Evolutionary conservation across 2,888 invertebrate genomes (phyloP), one percentile per base, ranked within the genome.

Genomic region (Polietes domitor): DNA sequence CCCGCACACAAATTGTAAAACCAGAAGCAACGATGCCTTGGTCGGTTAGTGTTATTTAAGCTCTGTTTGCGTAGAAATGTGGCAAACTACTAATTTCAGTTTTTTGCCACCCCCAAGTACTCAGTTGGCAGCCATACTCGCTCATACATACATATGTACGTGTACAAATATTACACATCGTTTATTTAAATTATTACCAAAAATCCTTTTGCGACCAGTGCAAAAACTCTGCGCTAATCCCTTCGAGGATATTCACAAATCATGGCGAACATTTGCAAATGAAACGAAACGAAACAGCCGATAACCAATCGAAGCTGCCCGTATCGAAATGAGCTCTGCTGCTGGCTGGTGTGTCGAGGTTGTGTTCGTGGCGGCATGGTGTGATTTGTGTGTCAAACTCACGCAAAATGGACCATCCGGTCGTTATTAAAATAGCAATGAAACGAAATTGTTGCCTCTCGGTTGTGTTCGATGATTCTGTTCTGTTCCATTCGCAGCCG

Each of bases 371-470:
- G 17, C 41, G 71, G 70, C 74, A 72, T 84, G 75, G 74, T 78
- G 74, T 75, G 83, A 78, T 84, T 84, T 80, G 78, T 77, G 53
- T 73, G 68, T 83, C 83, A 80, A 83, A 78, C 21, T 17, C 32
- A 53, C 28, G 26, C 73, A 43, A 80, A 83, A 80, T 83, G 68
- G 77, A n/a, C 47, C 47, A 47, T 47, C n/a, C 47, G 47, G 32
- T 47, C 63, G 65, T 73, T 83, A 79, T 73, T 79, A 53, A 73
- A 61, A 74, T 68, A 21, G 47, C 15, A 71, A 41, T 58, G 55
- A 50, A 50, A 72, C n/a, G 19, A 75, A 71, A 74, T n/a, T 58
- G 10, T 61, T 53, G 0, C 19, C 15, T 24, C 43, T 41, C 47
- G 5, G 47, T n/a, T 15, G n/a, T n/a, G n/a, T 47, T 5, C 53